Conservation (phyloP, 2,888 invertebrate genomes). For the Mythimna ferrago region DNA sequence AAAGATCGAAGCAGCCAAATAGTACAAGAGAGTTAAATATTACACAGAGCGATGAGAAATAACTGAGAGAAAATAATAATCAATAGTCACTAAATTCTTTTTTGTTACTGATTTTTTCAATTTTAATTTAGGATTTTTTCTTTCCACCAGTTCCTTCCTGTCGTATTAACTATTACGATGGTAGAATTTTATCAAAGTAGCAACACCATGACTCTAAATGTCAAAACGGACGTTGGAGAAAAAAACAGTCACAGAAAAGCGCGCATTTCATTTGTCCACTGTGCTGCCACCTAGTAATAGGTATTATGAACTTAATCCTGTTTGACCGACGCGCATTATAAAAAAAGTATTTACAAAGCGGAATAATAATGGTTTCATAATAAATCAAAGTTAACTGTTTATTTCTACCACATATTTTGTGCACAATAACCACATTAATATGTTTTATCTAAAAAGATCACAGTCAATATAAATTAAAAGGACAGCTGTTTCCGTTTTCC, state of each 20-base stretch:
- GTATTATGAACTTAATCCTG: slow-evolving; percentile 49
- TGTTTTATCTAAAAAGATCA: neutral
- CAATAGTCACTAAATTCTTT: neutral
- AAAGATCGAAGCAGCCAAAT: neutral
- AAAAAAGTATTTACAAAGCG: too few relatives aligned
- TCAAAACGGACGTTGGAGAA: slow-evolving; percentile 74
- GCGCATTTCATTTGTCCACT: slow-evolving; percentile 72
- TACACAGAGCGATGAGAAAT: neutral
- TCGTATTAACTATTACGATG: slow-evolving; percentile 46
- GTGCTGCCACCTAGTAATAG: slow-evolving; percentile 78
- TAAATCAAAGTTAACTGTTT: neutral
- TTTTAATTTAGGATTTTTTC: neutral
- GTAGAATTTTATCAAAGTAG: slow-evolving; percentile 60
- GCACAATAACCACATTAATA: neutral
- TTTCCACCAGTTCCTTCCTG: neutral
- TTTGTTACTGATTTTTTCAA: neutral
- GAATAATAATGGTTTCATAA: too few relatives aligned
- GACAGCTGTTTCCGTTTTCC: slow-evolving; percentile 52
- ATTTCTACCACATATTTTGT: neutral
- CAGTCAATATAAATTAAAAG: neutral
- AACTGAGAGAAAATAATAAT: neutral
- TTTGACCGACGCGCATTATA: slow-evolving; percentile 62
- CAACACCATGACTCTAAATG: slow-evolving; percentile 70
- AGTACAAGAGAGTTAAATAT: neutral
- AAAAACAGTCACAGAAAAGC: slow-evolving; percentile 76